Evolutionary conservation across 2,113 vertebrate species (phyloP), one percentile per base, ranked within the genome.

Genomic region (Ammodytes dubius): DNA sequence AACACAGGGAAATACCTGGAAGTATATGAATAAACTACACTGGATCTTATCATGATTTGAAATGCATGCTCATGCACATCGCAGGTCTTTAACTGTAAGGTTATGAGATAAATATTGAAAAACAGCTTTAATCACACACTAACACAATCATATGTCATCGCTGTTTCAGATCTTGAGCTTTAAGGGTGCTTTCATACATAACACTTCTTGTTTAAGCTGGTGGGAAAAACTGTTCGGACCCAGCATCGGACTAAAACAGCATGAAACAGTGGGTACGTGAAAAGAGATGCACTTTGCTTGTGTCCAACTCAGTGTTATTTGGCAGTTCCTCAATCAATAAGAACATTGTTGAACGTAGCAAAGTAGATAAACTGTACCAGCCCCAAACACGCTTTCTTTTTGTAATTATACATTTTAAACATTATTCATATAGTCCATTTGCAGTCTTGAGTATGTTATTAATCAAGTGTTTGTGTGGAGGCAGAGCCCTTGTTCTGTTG

Each of bases 1-100:
- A 67, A 60, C 4, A 72, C 7, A 63, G n/a, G 11, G 14, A 56
- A 39, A 46, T 56, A 54, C 27, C 82, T 56, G 47, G 14, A 52
- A 27, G 19, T 13, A 72, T 17, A 53, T 35, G 17, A 15, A 64
- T 49, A 67, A 49, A 63, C 5, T 40, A 59, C 14, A 79, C 42
- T 56, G 49, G 47, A 2, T 3, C 47, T 46, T 67, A 27, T 68
- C 37, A 61, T 66, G 56, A n/a, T 50, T 56, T 61, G 12, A 67
- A n/a, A 54, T 54, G 46, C n/a, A 66, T 4, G 19, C 37, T 72
- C 9, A 58, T 42, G 65, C 6, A 35, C 17, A 68, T 35, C 35
- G 2, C 40, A 52, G 6, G 2, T 58, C 13, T 35, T 57, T 4
- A 46, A 60, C 43, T 4, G 12, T 17, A 11, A 37, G 4, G 11